These are phyloP conservation scores for Nasonia vitripennis DNA, from an alignment of 1,140 invertebrate genomes.

Conservation along the genomic window DNA sequence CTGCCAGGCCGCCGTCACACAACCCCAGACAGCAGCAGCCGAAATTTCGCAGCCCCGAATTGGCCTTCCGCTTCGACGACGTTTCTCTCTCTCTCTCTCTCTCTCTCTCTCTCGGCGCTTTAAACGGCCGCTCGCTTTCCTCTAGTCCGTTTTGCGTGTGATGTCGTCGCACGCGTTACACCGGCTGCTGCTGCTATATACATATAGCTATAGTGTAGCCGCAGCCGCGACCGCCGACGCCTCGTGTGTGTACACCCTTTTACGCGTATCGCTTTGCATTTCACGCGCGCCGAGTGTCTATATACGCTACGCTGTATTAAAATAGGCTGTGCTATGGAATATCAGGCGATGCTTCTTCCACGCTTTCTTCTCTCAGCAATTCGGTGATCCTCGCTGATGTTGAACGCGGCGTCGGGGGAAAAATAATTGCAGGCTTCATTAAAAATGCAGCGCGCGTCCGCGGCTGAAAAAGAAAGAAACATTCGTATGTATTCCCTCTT, in stretches of 20 bases:
- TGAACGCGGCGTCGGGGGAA: too few species aligned
- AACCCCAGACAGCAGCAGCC: constrained; percentile 33
- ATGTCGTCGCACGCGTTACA: background rate
- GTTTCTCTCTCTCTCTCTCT: background rate
- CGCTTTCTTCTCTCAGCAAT: too few species aligned
- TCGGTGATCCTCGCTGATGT: too few species aligned
- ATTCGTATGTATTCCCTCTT: too few species aligned
- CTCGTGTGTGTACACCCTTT: background rate
- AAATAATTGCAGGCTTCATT: too few species aligned
- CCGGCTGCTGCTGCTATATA: background rate
- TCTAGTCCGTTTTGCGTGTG: background rate
- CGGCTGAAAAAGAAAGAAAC: too few species aligned
- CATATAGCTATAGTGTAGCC: background rate
- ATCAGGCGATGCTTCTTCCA: too few species aligned
- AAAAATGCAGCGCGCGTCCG: too few species aligned
- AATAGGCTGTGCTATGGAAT: background rate
- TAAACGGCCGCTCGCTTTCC: background rate
- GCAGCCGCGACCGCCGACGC: background rate
- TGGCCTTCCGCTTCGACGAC: constrained; percentile 11
- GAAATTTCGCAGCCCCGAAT: constrained; percentile 60
- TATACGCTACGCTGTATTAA: background rate
- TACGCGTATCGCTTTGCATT: constrained; percentile 22
- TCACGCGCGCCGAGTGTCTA: background rate
- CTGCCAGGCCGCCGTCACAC: background rate
- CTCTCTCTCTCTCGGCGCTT: background rate